Evolutionary conservation across 2,797 vertebrate species (phyloP), one percentile per base, ranked within the genome.

Genomic region (Siniperca obscura): DNA sequence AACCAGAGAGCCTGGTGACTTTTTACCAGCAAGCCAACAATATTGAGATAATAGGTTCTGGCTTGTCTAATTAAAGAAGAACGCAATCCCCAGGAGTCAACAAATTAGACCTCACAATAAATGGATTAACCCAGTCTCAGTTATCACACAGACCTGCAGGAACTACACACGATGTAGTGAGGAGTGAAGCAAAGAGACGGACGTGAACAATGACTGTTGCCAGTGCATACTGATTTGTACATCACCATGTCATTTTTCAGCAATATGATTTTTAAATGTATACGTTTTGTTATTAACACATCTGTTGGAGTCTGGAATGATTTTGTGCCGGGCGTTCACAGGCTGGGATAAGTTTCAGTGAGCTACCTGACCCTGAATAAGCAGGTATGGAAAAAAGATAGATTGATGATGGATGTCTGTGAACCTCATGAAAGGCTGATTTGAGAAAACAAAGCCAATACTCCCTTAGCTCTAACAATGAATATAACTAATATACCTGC

Each of bases 61-160:
- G 46, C 6, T 42, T 56, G 6, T 69, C 27, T 82, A 83, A 89
- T 81, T 66, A 73, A 85, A 73, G 83, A 59, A 83, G 74, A 76
- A 69, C 67, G 59, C n/a, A 53, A 82, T 60, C 81, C 56, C 10
- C n/a, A 12, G 5, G 10, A 64, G 17, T 68, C 57, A 38, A 22
- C 42, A 30, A 30, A 30, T 30, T 30, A 3, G 27, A 30, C 30
- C 30, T 25, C 8, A 2, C 5, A 53, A 42, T 60, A n/a, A 68
- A 19, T 30, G 46, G 70, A 74, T 80, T 80, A 68, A 3, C n/a
- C 3, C 2, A 3, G 36, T 46, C 6, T 7, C 9, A 40, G 42
- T 38, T 38, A 25, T 14, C 4, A 50, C 1, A 0, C 0, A 25
- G 25, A 34, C 16, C 30, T 40, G 21, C 11, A 25, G 19, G 19